Evolutionary conservation across 2,797 vertebrate genomes (phyloP).

Genomic region (Sparus aurata): DNA sequence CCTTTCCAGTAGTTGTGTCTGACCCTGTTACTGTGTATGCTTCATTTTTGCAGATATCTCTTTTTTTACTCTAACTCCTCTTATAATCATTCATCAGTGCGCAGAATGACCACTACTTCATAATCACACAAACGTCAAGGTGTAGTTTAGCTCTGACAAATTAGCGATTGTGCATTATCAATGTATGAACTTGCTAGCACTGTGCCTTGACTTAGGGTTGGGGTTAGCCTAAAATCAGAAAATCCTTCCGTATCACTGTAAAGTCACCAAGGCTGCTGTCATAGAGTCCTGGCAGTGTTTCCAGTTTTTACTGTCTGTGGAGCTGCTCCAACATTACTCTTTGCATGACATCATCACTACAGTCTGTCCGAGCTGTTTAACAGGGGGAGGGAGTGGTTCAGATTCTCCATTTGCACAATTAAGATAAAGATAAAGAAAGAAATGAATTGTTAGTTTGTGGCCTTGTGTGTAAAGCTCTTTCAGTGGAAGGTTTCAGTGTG

Average conservation of each 20-base stretch:
- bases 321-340: constrained; percentile 38
- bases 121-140: not conserved
- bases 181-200: not conserved
- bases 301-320: constrained; percentile 36
- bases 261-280: constrained; percentile 8
- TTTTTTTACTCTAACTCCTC: constrained; percentile 1
- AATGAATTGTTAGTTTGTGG: not conserved
- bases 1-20: not conserved
- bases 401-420: constrained; percentile 7
- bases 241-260: not conserved
- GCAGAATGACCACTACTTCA: not conserved
- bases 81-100: constrained; percentile 13
- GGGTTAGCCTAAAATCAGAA: not conserved
- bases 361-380: constrained; percentile 17
- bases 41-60: not conserved
- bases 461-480: not conserved
- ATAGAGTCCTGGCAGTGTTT: constrained; percentile 22
- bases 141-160: not conserved
- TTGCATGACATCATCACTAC: constrained; percentile 61
- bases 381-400: constrained; percentile 19
- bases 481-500: not conserved
- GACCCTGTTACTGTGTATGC: not conserved
- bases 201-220: not conserved
- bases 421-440: not conserved
- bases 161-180: not conserved